Evolutionary conservation across 2,797 vertebrate genomes (phyloP), one percentile per base, ranked within the genome.

Genomic region (Schizopygopsis pylzovi): DNA sequence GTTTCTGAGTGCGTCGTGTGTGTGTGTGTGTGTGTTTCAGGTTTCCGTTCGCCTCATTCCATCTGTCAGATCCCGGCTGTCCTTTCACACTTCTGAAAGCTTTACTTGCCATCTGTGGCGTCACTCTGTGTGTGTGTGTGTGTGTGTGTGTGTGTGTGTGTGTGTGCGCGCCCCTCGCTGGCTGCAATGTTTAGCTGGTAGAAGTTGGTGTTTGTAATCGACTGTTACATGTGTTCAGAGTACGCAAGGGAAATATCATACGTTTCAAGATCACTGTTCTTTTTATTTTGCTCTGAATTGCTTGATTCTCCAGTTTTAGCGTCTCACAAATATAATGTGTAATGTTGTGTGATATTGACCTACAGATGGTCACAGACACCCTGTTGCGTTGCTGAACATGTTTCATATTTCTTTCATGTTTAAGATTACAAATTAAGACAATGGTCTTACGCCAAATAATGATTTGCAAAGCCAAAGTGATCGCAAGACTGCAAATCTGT

Each of bases 21-120:
- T 4, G 28, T 4, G 15, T 54, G 25, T 28, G 28, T 28, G 28
- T 28, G 28, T 28, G 28, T 28, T 83, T 81, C 91, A 90, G 68
- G 56, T 92, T 94, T 91, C 91, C 80, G 20, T 91, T 83, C 91
- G 89, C 90, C 78, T 85, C 91, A 84, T 92, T 72, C 93, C 92
- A 92, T 94, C 93, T 94, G 93, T 91, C 94, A 90, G 92, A 91
- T 54, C 87, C 92, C 89, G 91, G 90, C 91, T 88, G 91, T 92
- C 91, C 90, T 89, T 90, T 94, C 91, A 91, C 93, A 92, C 92
- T 90, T 94, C 90, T 85, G 89, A 89, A 88, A 92, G 90, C 88
- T 91, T 90, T 86, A 88, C 84, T 76, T 90, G 87, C 92, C 94
- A 94, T 94, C 93, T 94, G 93, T 89, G 92, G 6, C 88, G 81